Conservation (phyloP, 2,797 vertebrate species). For the Neostethus bicornis region DNA sequence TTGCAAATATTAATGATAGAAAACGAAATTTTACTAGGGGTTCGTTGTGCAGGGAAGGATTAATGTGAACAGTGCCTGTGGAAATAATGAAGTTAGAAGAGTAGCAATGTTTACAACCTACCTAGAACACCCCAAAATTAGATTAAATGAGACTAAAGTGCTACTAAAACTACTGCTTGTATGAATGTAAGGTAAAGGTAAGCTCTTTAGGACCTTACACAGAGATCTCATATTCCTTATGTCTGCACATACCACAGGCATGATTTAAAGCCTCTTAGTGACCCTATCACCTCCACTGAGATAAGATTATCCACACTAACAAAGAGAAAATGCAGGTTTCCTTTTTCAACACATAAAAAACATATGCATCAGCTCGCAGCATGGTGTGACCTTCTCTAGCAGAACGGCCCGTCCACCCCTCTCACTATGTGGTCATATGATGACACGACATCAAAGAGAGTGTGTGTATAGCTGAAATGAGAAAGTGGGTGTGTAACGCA, state of each 20-base stretch:
- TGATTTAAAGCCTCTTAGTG: slow-evolving; percentile 6
- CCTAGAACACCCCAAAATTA: no score
- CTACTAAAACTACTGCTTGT: no score
- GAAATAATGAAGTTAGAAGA: no score
- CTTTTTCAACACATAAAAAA: slow-evolving; percentile 2
- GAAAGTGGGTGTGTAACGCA: slow-evolving; percentile 49
- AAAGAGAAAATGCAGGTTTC: slow-evolving; percentile 2
- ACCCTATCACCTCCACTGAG: not conserved
- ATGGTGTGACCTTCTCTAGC: slow-evolving; percentile 4
- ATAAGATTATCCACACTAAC: not conserved
- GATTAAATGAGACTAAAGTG: no score
- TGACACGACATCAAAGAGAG: slow-evolving; percentile 58
- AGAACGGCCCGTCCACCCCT: not conserved
- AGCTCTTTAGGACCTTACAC: not conserved
- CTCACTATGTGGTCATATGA: slow-evolving; percentile 42
- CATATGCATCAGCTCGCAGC: slow-evolving; percentile 14
- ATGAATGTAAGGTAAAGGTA: not conserved
- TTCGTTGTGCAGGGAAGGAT: no score
- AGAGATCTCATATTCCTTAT: not conserved
- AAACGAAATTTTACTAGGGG: no score
- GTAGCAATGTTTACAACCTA: no score
- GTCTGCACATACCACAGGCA: slow-evolving; percentile 1
- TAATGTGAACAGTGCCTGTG: no score
- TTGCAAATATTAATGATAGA: no score
- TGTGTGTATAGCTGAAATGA: slow-evolving; percentile 16